Evolutionary conservation across 92 coral and sea anemone species (phyloP).

Genomic region (Chrysogorgia sp.): DNA sequence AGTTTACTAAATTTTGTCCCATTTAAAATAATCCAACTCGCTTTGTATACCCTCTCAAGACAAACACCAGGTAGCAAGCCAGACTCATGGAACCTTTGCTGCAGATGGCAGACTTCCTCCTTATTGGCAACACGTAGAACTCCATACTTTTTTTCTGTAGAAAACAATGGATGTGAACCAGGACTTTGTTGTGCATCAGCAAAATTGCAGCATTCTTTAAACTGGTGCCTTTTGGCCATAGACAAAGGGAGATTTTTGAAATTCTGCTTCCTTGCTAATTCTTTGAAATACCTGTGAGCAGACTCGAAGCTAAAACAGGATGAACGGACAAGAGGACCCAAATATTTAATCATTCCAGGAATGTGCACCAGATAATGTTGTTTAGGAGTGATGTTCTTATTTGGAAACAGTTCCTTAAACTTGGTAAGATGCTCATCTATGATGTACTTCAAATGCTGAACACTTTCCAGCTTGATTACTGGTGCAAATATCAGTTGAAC

Average conservation of each 20-base stretch:
- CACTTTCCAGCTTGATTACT: no score
- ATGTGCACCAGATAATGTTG: constrained; percentile 23
- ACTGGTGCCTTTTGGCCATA: no score
- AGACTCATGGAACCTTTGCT: background rate
- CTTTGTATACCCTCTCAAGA: background rate
- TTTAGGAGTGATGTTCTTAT: background rate
- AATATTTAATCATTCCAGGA: no score
- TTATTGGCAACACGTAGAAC: background rate
- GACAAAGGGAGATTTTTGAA: constrained; percentile 24
- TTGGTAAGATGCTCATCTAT: no score
- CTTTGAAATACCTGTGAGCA: constrained; percentile 19
- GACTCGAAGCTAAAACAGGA: no score
- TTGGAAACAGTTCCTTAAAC: background rate
- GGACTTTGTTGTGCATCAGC: background rate
- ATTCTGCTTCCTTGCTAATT: constrained; percentile 25
- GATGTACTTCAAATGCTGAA: no score
- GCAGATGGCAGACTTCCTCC: background rate
- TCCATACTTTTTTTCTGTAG: background rate
- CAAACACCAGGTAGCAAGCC: background rate
- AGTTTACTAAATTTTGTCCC: background rate
- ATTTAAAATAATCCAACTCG: background rate
- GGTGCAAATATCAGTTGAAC: no score
- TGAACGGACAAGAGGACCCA: no score
- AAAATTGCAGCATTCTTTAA: no score
- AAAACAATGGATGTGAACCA: background rate